These are phyloP conservation scores for Panthera uncia DNA, from an alignment of 2,113 vertebrate species.

Conservation along the genomic window DNA sequence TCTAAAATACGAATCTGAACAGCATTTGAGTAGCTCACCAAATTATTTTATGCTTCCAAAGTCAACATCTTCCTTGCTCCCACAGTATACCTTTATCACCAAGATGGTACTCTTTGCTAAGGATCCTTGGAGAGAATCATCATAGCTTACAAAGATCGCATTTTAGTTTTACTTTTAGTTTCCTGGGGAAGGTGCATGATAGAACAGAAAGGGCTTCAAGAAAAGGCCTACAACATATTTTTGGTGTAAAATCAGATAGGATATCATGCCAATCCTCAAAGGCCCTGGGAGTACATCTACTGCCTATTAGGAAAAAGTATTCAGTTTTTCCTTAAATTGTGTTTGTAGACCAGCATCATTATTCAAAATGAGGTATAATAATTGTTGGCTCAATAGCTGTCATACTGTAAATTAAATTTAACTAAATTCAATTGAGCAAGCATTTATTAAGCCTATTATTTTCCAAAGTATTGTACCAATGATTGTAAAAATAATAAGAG, in stretches of 20 bases:
- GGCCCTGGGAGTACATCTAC: neutral
- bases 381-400: conserved; percentile 51
- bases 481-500: conserved; percentile 51
- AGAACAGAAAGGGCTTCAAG: neutral
- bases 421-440: conserved; percentile 50
- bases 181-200: conserved; percentile 44
- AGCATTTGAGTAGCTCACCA: neutral
- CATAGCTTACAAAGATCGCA: neutral
- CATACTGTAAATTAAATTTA: conserved; percentile 57
- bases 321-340: conserved; percentile 34
- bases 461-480: conserved; percentile 40
- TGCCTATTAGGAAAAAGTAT: neutral
- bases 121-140: neutral
- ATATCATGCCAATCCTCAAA: neutral
- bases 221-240: conserved; percentile 31
- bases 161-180: conserved; percentile 57
- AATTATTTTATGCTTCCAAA: neutral
- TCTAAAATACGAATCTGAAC: neutral
- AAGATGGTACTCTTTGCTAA: neutral
- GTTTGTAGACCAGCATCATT: conserved; percentile 33
- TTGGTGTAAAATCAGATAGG: conserved; percentile 47
- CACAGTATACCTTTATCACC: neutral
- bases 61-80: neutral
- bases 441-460: conserved; percentile 60
- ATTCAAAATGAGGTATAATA: conserved; percentile 52